These are phyloP conservation scores for Galerucella nymphaeae DNA, from an alignment of 2,888 invertebrate genomes.

Conservation along the genomic window DNA sequence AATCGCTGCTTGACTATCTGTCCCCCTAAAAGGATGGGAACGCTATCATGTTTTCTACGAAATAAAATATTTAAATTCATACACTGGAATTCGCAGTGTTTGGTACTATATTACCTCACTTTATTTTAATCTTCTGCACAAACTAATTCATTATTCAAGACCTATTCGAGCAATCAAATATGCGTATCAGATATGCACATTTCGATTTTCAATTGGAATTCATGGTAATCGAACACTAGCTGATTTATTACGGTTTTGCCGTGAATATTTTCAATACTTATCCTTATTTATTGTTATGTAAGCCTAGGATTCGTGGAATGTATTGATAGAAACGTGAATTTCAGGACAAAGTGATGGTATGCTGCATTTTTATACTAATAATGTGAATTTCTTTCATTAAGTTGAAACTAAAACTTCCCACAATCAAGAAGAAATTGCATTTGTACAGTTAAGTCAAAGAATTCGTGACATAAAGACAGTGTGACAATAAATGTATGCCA, in stretches of 20 bases:
- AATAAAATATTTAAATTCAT: background rate
- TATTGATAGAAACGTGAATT: background rate
- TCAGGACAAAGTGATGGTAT: background rate
- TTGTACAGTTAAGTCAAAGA: background rate
- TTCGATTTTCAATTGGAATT: conserved; percentile 11
- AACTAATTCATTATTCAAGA: conserved; percentile 16
- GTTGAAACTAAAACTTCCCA: background rate
- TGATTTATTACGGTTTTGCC: conserved; percentile 19
- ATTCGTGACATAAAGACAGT: background rate
- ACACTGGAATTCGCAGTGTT: background rate
- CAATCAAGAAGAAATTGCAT: background rate
- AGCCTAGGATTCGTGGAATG: background rate
- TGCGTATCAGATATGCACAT: conserved; percentile 15
- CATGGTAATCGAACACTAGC: conserved; percentile 5
- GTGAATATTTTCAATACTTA: conserved; percentile 10
- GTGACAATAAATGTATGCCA: background rate
- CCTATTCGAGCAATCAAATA: conserved; percentile 9
- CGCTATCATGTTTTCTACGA: background rate
- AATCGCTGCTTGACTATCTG: no score
- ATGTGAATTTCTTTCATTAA: background rate
- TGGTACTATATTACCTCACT: background rate
- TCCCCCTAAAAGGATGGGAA: no score
- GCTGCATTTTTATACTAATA: background rate
- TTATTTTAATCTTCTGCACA: conserved; percentile 3
- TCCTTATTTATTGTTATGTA: conserved; percentile 12